phyloP scores from a whole-genome alignment of 2,888 invertebrate genomes.

The Aproaerema taeniolella region DNA sequence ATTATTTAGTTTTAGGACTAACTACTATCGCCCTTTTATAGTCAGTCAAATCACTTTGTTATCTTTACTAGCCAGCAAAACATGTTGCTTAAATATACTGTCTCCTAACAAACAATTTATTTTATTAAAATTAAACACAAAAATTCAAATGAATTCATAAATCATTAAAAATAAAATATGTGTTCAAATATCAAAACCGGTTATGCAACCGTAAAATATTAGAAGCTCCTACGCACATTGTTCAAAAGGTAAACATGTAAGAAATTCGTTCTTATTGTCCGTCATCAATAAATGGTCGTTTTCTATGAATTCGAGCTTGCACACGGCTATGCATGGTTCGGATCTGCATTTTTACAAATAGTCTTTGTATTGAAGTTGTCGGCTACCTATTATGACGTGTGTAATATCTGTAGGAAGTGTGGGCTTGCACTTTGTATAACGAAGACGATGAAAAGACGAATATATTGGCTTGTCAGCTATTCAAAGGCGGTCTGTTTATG shows the following conservation, averaged over 20 bases:
- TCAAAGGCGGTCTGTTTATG: conserved; percentile 43
- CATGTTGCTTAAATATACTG: too few relatives aligned
- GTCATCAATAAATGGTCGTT: conserved; percentile 43
- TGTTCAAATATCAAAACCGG: too few relatives aligned
- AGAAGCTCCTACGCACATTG: conserved; percentile 56
- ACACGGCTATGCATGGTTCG: conserved; percentile 13
- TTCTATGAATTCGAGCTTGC: conserved; percentile 38
- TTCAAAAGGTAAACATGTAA: conserved; percentile 58
- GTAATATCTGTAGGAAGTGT: conserved; percentile 51
- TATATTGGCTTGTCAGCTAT: conserved; percentile 41
- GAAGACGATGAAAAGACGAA: conserved; percentile 28
- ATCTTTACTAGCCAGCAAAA: too few relatives aligned
- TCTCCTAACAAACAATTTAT: too few relatives aligned
- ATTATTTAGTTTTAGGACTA: too few relatives aligned
- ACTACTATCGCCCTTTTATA: too few relatives aligned
- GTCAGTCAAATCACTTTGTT: too few relatives aligned
- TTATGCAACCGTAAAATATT: too few relatives aligned
- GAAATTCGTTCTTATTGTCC: conserved; percentile 55
- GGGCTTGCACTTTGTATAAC: conserved; percentile 37
- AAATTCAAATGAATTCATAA: too few relatives aligned
- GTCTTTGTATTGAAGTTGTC: conserved; percentile 42
- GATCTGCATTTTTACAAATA: conserved; percentile 33
- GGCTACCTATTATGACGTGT: conserved; percentile 47
- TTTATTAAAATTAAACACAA: too few relatives aligned
- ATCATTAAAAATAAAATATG: too few relatives aligned